Evolutionary conservation across 2,797 vertebrate genomes (phyloP).

Genomic region (Ibycter americanus): DNA sequence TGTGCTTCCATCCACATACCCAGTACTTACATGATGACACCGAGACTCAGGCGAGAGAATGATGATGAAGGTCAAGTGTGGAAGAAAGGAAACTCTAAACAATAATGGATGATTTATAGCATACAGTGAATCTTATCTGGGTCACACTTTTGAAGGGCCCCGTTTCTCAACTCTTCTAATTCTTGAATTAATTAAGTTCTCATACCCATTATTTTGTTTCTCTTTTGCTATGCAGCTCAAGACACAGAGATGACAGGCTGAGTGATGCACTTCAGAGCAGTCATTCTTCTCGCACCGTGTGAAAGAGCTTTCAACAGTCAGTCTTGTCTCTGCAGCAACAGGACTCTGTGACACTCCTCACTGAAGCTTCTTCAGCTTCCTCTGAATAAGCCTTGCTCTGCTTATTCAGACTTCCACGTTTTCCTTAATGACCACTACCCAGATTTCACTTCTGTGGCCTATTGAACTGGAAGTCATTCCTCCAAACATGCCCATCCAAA

Average conservation of each 20-base stretch:
- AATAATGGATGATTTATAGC: conserved; percentile 62
- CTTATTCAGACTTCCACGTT: not conserved
- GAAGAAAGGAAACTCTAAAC: conserved; percentile 66
- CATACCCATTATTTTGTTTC: conserved; percentile 17
- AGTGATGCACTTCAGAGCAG: conserved; percentile 70
- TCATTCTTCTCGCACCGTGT: conserved; percentile 39
- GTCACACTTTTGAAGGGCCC: conserved; percentile 48
- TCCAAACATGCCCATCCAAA: not conserved
- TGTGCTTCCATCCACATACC: conserved; percentile 15
- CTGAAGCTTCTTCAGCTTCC: conserved; percentile 16
- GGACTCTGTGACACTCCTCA: conserved; percentile 27
- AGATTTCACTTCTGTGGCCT: not conserved
- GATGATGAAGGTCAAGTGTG: conserved; percentile 70
- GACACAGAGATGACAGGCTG: conserved; percentile 43
- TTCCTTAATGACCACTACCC: not conserved
- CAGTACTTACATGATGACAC: conserved; percentile 52
- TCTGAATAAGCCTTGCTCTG: not conserved
- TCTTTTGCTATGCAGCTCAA: conserved; percentile 31
- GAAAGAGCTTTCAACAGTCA: conserved; percentile 52
- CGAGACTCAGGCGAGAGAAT: conserved; percentile 47
- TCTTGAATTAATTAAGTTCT: conserved; percentile 71
- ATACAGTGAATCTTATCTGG: conserved; percentile 44
- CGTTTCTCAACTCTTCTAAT: conserved; percentile 65
- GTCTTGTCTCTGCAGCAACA: conserved; percentile 48
- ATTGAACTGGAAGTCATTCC: not conserved